A percentile compares a stretch with the other conserved stretches of the same genome.
phyloP scores from a whole-genome alignment of 1,140 invertebrate species.

The Panulirus ornatus region DNA sequence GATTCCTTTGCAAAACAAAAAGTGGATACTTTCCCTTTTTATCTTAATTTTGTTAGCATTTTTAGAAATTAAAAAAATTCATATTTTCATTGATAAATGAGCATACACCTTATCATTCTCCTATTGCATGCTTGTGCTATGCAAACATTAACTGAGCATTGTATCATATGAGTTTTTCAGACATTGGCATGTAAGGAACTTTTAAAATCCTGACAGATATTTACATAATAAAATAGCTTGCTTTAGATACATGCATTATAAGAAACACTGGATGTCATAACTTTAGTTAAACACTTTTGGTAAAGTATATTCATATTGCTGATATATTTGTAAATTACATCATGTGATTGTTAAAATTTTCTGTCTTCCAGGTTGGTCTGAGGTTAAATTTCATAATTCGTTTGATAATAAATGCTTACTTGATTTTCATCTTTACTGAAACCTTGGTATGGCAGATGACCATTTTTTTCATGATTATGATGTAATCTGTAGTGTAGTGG shows the following conservation, averaged over 20 bases:
- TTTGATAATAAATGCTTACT: constrained; percentile 18
- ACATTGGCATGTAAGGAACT: no score
- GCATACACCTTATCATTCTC: no score
- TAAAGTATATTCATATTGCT: not conserved
- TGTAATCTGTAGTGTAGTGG: no score
- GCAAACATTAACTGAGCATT: not conserved
- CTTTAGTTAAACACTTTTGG: not conserved
- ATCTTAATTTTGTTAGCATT: no score
- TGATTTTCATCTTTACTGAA: not conserved
- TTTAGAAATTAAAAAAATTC: no score
- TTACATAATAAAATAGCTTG: not conserved
- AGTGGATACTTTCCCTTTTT: no score
- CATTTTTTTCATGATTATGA: no score
- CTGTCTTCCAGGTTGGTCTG: constrained; percentile 13
- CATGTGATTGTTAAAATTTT: constrained; percentile 12
- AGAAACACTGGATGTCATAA: not conserved
- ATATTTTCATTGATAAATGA: no score
- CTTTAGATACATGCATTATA: not conserved
- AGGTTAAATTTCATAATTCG: constrained; percentile 1
- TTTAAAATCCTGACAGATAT: not conserved
- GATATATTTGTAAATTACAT: not conserved
- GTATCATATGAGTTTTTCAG: no score
- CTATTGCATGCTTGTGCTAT: not conserved
- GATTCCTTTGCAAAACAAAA: no score
- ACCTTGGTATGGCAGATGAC: not conserved